Base-by-base conservation (phyloP, 2,797 vertebrate species). In the Eleutherodactylus coqui region DNA sequence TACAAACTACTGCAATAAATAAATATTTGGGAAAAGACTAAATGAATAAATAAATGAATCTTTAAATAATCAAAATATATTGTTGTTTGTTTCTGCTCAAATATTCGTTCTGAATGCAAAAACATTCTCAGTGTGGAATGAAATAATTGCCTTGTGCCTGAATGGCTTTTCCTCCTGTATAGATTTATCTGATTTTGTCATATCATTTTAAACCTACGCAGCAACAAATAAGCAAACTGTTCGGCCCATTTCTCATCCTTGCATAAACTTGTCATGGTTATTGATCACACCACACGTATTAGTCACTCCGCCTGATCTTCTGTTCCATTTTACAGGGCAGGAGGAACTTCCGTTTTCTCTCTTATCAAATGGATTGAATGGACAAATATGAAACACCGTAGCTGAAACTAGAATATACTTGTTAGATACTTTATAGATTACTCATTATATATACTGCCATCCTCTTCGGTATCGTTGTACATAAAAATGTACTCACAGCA, bases 171-270 rank as follows among this genome's bases (percentile, higher is more conserved):
- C 38, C 51, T 72, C 19, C 8, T 29, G 36, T 45, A 79, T 73
- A 79, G 84, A 85, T 85, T 85, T 85, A 73, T 85, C 76, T 79
- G 47, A 85, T 85, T 80, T 73, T 69, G 67, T 79, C 76, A 85
- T 51, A 47, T 69, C 47, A 45, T 79, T 79, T 70, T 79, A 79
- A 51, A 72, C 83, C n/a, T 85, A 32, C 49, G 49, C 47, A 60
- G 62, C 51, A 70, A 79, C 45, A 85, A 85, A 85, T 70, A 78
- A 53, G 38, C 77, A 85, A 80, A 85, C 60, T 55, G 67, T 70
- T 73, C 67, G 73, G 16, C 51, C 11, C 69, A 79, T 85, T 85
- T 72, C 41, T 79, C 84, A 79, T 78, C 70, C 67, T 73, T 84
- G 73, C 41, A 75, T 51, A 85, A 45, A 80, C 69, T 73, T 86